Base-by-base conservation (phyloP, 2,888 invertebrate species). In the Agriotes lineatus region DNA sequence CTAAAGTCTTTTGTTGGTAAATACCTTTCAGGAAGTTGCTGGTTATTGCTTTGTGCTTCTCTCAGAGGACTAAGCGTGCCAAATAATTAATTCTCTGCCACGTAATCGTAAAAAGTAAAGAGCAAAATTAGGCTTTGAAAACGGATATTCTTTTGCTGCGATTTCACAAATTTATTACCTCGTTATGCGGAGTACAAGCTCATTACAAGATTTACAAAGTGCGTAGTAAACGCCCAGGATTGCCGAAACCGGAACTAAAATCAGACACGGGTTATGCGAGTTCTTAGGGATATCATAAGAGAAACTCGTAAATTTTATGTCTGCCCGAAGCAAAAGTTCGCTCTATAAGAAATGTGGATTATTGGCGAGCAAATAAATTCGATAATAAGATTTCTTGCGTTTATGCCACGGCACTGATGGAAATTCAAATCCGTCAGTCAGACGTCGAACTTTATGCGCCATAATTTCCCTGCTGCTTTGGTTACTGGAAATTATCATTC, bases 341-440 rank as follows among this genome's bases (percentile, higher is more conserved):
- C 39, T 45, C 56, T 62, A 67, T 67, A 67, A 61, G 61, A 50
- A 67, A 67, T 67, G 67, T 52, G 61, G 67, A 33, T 67, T 67
- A 67, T 67, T 67, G 67, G 67, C 67, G 50, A 67, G 67, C 67
- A 67, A 67, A 67, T 67, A 67, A 67, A 67, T 67, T 67, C 62
- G 61, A 67, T 67, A 67, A 67, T 67, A 67, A 67, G 67, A 67
- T 67, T 67, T 60, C 67, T 61, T 56, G 44, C 61, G 61, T 67
- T 67, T 62, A 62, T 67, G 50, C 56, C 37, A 56, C 48, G 62
- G 44, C 45, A 67, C 57, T 67, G 61, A 67, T 61, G 67, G 67
- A 67, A 67, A 62, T 67, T 61, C 57, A 62, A 67, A 67, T 67
- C 37, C 45, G 61, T 62, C 67, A 61, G 54, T 42, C 48, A 61